Evolutionary conservation across 2,113 vertebrate species (phyloP).

Genomic region (Pontoporia blainvillei): DNA sequence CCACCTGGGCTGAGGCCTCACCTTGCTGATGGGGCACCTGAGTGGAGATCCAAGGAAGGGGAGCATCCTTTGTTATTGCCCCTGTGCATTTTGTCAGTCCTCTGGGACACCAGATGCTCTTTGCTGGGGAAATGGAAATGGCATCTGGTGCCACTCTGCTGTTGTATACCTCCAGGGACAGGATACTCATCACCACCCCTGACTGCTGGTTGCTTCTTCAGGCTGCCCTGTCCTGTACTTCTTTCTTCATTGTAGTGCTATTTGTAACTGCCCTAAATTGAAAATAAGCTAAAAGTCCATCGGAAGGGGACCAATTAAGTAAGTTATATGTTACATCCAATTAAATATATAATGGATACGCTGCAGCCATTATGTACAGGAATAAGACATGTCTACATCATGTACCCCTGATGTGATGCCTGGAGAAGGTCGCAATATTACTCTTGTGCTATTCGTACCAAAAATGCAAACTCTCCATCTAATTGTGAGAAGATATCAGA

Average conservation of each 20-base stretch:
- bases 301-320: background rate
- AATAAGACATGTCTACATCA: background rate
- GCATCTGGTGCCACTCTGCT: background rate
- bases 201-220: background rate
- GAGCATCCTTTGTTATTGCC: background rate
- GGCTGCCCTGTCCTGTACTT: background rate
- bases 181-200: background rate
- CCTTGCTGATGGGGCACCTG: background rate
- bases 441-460: background rate
- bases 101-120: background rate
- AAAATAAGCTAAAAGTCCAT: background rate
- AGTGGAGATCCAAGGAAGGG: background rate
- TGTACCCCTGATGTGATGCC: background rate
- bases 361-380: background rate
- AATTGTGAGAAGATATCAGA: background rate
- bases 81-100: background rate
- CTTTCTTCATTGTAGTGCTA: background rate
- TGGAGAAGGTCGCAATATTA: background rate
- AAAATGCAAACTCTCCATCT: background rate
- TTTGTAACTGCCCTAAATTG: background rate
- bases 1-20: background rate
- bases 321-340: background rate
- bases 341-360: background rate
- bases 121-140: background rate
- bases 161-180: background rate